phyloP scores from a whole-genome alignment of 1,140 invertebrate species.

The Atta texana region DNA sequence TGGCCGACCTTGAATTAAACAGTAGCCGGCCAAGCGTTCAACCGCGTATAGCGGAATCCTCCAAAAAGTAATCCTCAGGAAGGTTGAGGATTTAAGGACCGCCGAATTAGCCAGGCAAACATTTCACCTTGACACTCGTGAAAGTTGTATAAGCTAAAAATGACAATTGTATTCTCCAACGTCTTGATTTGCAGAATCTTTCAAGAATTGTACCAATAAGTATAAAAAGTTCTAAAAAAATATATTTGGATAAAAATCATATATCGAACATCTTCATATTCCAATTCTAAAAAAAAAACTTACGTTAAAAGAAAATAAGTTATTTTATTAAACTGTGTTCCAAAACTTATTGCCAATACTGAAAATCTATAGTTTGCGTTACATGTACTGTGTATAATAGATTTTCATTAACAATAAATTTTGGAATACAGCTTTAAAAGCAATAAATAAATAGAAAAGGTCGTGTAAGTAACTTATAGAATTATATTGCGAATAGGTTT shows the following conservation, averaged over 20 bases:
- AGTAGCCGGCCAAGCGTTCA: constrained; percentile 6
- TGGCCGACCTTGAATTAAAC: neutral
- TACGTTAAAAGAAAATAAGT: neutral
- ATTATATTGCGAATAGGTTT: neutral
- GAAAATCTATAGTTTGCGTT: too few relatives aligned
- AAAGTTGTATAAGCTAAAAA: neutral
- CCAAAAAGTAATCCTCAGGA: constrained; percentile 6
- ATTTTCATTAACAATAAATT: too few relatives aligned
- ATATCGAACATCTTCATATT: neutral
- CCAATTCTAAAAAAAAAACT: neutral
- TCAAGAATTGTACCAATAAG: neutral
- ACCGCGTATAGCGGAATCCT: neutral
- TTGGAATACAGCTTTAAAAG: neutral
- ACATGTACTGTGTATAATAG: too few relatives aligned
- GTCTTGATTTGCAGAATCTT: neutral
- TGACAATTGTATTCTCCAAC: neutral
- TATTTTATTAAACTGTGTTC: neutral
- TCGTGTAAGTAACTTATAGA: neutral
- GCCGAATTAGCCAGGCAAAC: constrained; percentile 84
- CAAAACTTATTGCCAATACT: too few relatives aligned
- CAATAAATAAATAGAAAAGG: neutral
- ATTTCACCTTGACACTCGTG: constrained; percentile 75
- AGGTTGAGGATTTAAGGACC: constrained; percentile 18
- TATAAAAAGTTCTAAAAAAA: neutral
- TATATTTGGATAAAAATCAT: neutral